A percentile compares a stretch with the other conserved stretches of the same genome.
phyloP scores from a whole-genome alignment of 1,140 invertebrate species.

The Drosophila serrata region DNA sequence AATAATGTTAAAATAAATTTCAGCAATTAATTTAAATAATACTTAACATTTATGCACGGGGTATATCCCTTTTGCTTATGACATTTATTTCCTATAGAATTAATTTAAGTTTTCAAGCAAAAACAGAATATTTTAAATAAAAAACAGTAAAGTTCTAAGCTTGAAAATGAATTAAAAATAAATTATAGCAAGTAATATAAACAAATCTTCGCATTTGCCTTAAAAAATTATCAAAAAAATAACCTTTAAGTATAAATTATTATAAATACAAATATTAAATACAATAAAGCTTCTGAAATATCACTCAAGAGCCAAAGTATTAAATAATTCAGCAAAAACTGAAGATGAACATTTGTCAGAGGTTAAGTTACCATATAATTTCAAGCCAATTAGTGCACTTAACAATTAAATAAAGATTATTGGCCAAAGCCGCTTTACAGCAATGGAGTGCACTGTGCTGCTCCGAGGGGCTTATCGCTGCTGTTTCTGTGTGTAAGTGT shows the following conservation, averaged over 20 bases:
- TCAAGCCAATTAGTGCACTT: constrained; percentile 22
- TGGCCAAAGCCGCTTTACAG: constrained; percentile 17
- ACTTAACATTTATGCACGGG: too few species aligned
- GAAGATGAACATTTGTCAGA: neutral
- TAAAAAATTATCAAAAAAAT: too few species aligned
- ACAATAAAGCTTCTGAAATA: neutral
- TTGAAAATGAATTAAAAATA: too few species aligned
- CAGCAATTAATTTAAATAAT: too few species aligned
- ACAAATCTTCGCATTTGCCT: too few species aligned
- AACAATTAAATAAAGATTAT: constrained; percentile 27
- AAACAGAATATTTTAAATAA: too few species aligned
- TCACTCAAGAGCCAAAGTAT: neutral
- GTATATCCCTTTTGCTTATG: too few species aligned
- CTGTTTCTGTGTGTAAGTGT: constrained; percentile 11
- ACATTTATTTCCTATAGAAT: too few species aligned
- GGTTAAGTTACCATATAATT: constrained; percentile 7
- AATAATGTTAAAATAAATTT: neutral
- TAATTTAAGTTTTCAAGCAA: too few species aligned
- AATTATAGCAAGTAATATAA: too few species aligned
- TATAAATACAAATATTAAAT: neutral
- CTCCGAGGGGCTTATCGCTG: neutral
- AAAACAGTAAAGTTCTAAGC: too few species aligned
- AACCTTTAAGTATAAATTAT: neutral
- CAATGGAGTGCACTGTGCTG: constrained; percentile 14
- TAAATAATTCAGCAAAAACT: neutral